A percentile compares a stretch with the other conserved stretches of the same genome.
Conservation (phyloP, 2,888 invertebrate species). For the Nematopogon swammerdamellus region DNA sequence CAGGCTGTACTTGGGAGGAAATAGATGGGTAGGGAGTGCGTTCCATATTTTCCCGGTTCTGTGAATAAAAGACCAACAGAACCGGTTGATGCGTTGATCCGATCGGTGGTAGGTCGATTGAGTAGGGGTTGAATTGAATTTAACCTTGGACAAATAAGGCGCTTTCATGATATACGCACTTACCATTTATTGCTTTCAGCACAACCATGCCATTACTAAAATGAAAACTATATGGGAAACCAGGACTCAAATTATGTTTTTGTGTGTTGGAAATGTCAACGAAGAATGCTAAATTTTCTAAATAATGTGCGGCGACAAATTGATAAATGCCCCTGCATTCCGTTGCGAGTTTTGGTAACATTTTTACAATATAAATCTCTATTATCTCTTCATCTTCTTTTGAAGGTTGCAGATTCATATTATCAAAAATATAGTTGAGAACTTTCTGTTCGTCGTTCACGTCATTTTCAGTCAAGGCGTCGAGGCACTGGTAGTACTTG, state of each 20-base stretch:
- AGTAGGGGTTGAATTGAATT: no score
- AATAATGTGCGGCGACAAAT: constrained; percentile 35
- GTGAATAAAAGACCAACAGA: no score
- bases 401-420: background rate
- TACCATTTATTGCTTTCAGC: constrained; percentile 36
- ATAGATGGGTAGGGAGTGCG: no score
- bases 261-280: constrained; percentile 36
- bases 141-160: no score
- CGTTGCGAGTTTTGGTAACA: constrained; percentile 33
- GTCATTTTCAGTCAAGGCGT: constrained; percentile 12
- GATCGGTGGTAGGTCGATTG: no score
- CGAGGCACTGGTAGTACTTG: constrained; percentile 5
- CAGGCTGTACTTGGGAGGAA: no score
- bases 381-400: constrained; percentile 2
- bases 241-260: constrained; percentile 33
- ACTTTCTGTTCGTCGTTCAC: constrained; percentile 13
- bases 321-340: constrained; percentile 30
- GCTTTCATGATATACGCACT: no score
- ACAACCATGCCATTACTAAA: constrained; percentile 30
- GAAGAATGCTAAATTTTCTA: constrained; percentile 32
- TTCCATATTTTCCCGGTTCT: no score
- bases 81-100: no score
- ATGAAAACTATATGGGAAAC: constrained; percentile 45
- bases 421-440: constrained; percentile 1
- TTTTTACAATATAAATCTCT: constrained; percentile 28